Percentiles rank a stretch among this genome's conserved stretches.
Conservation (phyloP, 2,113 vertebrate genomes). For the Microtus pennsylvanicus region DNA sequence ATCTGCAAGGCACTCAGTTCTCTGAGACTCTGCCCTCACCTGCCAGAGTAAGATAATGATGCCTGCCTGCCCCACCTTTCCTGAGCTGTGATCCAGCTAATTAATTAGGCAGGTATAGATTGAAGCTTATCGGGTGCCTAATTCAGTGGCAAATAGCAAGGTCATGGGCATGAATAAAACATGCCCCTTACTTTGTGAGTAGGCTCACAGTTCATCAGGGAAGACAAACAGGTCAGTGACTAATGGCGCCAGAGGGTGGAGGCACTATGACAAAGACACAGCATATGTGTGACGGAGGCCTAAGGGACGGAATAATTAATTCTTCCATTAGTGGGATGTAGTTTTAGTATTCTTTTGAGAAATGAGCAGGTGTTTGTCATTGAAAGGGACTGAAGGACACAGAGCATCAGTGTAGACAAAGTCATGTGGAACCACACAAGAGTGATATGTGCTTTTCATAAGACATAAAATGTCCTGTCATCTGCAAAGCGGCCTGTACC, state of each 20-base stretch:
- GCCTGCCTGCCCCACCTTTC: neutral
- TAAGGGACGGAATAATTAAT: neutral
- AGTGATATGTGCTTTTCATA: neutral
- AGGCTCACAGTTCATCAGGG: neutral
- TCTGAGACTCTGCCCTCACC: conserved; percentile 29
- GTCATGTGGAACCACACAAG: neutral
- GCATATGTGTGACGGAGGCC: neutral
- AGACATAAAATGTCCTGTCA: fast-evolving
- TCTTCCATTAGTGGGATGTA: neutral
- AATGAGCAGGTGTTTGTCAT: neutral
- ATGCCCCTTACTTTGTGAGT: neutral
- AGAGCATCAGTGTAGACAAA: neutral
- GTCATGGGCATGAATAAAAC: conserved; percentile 62
- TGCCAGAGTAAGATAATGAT: conserved; percentile 63
- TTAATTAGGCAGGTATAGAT: conserved; percentile 47
- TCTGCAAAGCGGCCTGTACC: neutral
- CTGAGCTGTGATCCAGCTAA: neutral
- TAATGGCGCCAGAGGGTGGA: neutral
- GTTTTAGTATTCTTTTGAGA: conserved; percentile 44
- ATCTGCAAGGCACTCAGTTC: neutral
- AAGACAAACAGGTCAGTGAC: neutral
- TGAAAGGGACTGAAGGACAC: conserved; percentile 34
- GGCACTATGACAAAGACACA: neutral
- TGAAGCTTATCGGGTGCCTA: neutral
- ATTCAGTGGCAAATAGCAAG: conserved; percentile 1